Evolutionary conservation across 2,797 vertebrate genomes (phyloP).

Genomic region (Amniataba percoides): DNA sequence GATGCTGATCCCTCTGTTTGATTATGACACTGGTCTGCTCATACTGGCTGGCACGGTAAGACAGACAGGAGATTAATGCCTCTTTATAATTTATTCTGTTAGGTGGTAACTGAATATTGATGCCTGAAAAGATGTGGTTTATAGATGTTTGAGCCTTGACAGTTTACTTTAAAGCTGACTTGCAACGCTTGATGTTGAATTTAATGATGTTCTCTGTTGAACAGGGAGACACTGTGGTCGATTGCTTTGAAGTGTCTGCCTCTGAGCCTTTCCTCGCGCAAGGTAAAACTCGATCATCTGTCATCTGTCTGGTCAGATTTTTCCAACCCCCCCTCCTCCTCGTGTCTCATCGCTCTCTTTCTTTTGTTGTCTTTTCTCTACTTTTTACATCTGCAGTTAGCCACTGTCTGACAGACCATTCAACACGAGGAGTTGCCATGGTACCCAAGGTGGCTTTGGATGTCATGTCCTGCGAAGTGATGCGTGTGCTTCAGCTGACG

Average conservation of each 20-base stretch:
- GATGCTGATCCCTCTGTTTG: constrained; percentile 89
- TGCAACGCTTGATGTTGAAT: neutral
- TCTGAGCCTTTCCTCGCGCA: constrained; percentile 86
- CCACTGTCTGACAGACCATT: constrained; percentile 89
- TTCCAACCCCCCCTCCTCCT: neutral
- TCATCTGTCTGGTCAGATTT: neutral
- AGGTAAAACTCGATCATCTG: constrained; percentile 78
- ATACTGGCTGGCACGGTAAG: constrained; percentile 91
- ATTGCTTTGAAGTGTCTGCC: constrained; percentile 89
- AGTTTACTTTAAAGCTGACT: neutral
- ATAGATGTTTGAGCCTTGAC: neutral
- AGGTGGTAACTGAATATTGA: neutral
- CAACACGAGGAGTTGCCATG: constrained; percentile 85
- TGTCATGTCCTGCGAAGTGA: constrained; percentile 91
- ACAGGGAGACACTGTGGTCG: constrained; percentile 91
- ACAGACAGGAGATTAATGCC: neutral
- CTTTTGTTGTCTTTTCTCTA: neutral
- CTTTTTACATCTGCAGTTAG: constrained; percentile 83
- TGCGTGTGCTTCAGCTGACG: constrained; percentile 92
- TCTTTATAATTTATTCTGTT: neutral
- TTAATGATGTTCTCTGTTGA: constrained; percentile 24
- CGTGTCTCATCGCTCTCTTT: neutral
- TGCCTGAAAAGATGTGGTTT: neutral
- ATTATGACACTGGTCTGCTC: constrained; percentile 91
- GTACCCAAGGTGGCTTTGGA: constrained; percentile 90